Evolutionary conservation across 2,113 vertebrate species (phyloP).

Genomic region (Propithecus coquereli): DNA sequence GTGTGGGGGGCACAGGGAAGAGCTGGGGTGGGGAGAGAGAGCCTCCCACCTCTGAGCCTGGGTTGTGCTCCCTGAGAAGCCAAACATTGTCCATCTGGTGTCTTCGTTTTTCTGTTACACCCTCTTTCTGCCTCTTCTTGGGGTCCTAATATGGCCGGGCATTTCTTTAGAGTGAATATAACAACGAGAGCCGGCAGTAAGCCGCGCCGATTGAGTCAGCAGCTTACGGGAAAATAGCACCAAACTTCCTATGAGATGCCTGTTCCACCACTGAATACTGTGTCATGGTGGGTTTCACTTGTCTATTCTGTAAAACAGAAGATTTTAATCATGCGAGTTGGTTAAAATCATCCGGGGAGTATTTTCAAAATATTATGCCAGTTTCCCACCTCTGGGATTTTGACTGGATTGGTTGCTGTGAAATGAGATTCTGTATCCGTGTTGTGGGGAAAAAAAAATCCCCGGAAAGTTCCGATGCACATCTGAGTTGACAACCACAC

Average conservation of each 20-base stretch:
- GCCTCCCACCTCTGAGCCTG: background rate
- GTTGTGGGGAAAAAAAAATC: background rate
- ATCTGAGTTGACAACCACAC: background rate
- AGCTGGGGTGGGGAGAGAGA: background rate
- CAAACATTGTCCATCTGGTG: background rate
- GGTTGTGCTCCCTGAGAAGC: background rate
- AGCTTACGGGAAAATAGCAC: background rate
- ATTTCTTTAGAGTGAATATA: background rate
- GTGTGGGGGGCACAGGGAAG: background rate
- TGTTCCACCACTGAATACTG: background rate
- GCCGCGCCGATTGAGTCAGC: background rate
- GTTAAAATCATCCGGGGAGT: background rate
- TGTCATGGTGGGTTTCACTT: background rate
- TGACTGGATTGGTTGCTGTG: background rate
- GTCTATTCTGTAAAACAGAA: background rate
- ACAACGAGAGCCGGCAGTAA: background rate
- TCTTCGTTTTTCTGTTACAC: background rate
- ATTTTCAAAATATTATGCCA: background rate
- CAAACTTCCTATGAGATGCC: background rate
- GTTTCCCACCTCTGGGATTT: background rate
- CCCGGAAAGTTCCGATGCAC: background rate
- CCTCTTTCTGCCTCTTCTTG: background rate
- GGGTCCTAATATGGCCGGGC: background rate
- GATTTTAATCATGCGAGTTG: background rate
- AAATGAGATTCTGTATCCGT: background rate